Conservation (phyloP, 30 jellyfish, hydroid and myxozoan genomes). For the Turritopsis rubra region DNA sequence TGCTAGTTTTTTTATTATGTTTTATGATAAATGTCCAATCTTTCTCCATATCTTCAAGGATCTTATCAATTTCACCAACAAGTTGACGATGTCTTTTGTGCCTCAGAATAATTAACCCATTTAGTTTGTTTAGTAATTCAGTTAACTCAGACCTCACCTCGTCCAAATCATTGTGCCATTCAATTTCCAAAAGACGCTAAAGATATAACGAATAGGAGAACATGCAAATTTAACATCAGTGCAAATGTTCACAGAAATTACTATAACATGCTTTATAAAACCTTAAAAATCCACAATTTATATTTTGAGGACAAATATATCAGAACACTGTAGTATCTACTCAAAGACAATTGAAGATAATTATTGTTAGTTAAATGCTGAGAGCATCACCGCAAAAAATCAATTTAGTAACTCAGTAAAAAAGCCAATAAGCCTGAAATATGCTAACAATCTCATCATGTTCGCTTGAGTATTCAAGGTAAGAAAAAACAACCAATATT, state of each 20-base stretch:
- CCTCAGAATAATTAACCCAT: not conserved
- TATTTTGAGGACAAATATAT: no score
- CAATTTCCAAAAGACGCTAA: not conserved
- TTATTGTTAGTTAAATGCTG: no score
- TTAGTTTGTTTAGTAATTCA: not conserved
- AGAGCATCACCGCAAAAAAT: no score
- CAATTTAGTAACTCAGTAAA: no score
- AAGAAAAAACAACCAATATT: no score
- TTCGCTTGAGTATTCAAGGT: no score
- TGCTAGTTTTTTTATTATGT: not conserved
- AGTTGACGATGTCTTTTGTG: not conserved
- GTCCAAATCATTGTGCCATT: not conserved
- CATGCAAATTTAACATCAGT: not conserved
- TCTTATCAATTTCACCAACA: not conserved
- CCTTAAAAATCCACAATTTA: no score
- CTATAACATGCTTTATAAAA: not conserved
- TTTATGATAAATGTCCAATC: conserved; percentile 18
- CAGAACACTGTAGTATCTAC: no score
- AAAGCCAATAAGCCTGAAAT: no score
- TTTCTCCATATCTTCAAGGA: not conserved
- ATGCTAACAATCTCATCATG: no score
- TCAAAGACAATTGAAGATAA: no score
- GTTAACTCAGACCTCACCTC: not conserved
- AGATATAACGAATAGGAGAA: not conserved
- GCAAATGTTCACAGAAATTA: not conserved